Base-by-base conservation (phyloP, 2,888 invertebrate species). In the Latheticus oryzae region DNA sequence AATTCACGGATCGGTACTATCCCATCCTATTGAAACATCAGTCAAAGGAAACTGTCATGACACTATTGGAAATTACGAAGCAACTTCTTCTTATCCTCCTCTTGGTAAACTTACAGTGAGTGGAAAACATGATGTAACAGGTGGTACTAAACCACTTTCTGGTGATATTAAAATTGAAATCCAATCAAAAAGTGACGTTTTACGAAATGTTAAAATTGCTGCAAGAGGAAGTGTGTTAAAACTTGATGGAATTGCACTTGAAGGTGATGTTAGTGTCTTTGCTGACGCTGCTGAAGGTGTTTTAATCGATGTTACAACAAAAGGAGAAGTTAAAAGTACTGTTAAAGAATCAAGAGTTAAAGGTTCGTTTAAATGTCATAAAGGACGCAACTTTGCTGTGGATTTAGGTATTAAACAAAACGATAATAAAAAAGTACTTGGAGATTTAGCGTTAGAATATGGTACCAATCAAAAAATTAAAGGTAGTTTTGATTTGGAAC, bases 291-390 rank as follows among this genome's bases (percentile, higher is more conserved):
- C 67, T 56, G 37, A 43, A 2, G 56, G 53, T 9, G 30, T 84
- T 3, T 82, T 88, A 43, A 86, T 89, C 0, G 84, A 86, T 1
- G 83, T 86, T 50, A 87, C 86, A 68, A 82, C 85, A 35, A 84
- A 85, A 0, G 84, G 85, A 0, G 86, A 86, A 60, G 76, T 86
- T 0, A 86, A 85, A 64, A 74, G 86, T 38, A 86, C 87, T 15
- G 86, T 86, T 73, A 80, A 86, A 59, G 86, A 87, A 61, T 85
- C 87, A 70, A 85, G 85, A 69, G 79, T 84, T 30, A 86, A 86
- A 3, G 71, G 53, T 35, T 66, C 75, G 2, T 72, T 76, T 60
- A 63, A 79, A 12, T 71, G 77, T 23, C 79, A 81, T 3, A 77
- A 81, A 24, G 72, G 74, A 58, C 76, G 79, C 54, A 81, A 82